phyloP scores from a whole-genome alignment of 2,113 vertebrate genomes.

The Noturus placidus region DNA sequence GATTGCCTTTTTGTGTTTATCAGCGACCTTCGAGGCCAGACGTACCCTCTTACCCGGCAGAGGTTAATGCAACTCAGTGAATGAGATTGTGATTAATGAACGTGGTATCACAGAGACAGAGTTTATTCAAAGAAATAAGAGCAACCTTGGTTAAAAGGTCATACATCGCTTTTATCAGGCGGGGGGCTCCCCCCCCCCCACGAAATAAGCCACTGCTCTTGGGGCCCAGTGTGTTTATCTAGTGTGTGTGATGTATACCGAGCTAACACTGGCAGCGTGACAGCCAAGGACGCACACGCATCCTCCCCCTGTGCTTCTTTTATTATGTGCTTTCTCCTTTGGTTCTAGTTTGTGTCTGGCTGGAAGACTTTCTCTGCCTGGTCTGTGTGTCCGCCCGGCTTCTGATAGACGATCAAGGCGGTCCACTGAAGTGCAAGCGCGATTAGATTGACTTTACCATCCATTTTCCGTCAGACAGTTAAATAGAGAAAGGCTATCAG shows the following conservation, averaged over 20 bases:
- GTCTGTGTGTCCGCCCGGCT: constrained; percentile 37
- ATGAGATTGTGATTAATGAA: constrained; percentile 20
- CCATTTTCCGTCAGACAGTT: constrained; percentile 52
- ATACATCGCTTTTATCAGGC: background rate
- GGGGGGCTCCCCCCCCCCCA: no score
- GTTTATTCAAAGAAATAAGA: constrained; percentile 56
- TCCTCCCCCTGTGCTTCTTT: constrained; percentile 47
- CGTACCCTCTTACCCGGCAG: background rate
- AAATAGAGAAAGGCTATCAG: constrained; percentile 53
- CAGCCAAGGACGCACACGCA: constrained; percentile 39
- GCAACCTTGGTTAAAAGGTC: constrained; percentile 49
- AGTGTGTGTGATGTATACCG: constrained; percentile 57
- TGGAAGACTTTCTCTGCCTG: constrained; percentile 27
- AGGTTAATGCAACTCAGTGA: background rate
- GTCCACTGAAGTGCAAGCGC: constrained; percentile 61
- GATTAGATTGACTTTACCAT: constrained; percentile 63
- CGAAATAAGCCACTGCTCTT: background rate
- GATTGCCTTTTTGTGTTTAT: constrained; percentile 49
- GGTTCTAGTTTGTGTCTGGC: constrained; percentile 42
- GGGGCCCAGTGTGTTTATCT: constrained; percentile 44
- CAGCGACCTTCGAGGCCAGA: constrained; percentile 48
- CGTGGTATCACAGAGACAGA: constrained; percentile 13
- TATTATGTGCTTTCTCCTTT: constrained; percentile 40
- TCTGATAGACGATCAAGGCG: constrained; percentile 59
- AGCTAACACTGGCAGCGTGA: constrained; percentile 63